phyloP scores from a whole-genome alignment of 2,888 invertebrate genomes.

The Eumacrocentrus americanus region DNA sequence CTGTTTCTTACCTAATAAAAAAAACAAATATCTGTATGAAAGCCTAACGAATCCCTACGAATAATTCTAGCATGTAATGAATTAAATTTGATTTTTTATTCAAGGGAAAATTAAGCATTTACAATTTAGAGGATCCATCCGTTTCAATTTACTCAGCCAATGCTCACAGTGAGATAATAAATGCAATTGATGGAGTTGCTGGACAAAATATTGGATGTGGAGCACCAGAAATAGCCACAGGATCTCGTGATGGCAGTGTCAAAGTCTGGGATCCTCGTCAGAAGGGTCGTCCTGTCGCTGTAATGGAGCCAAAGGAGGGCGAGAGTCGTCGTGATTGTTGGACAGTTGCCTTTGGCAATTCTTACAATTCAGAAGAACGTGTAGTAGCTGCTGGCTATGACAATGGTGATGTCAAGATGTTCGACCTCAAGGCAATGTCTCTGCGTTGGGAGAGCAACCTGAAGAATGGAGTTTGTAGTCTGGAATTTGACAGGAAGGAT shows the following conservation, averaged over 20 bases:
- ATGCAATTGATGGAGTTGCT: constrained; percentile 89
- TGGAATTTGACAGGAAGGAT: constrained; percentile 92
- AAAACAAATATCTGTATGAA: too few relatives aligned
- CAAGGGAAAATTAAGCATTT: constrained; percentile 66
- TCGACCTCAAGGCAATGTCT: constrained; percentile 83
- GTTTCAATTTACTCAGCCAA: constrained; percentile 79
- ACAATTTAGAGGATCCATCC: constrained; percentile 73
- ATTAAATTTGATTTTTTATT: constrained; percentile 37
- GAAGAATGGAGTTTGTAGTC: constrained; percentile 86
- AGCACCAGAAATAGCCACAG: constrained; percentile 94
- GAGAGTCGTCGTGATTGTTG: constrained; percentile 86
- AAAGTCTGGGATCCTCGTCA: constrained; percentile 97
- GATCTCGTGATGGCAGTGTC: constrained; percentile 91
- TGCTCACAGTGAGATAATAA: constrained; percentile 85
- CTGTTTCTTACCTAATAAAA: too few relatives aligned
- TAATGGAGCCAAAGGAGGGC: constrained; percentile 79
- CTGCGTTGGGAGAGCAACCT: constrained; percentile 90
- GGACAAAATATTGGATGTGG: constrained; percentile 81
- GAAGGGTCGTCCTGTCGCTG: constrained; percentile 85
- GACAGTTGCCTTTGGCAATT: constrained; percentile 91
- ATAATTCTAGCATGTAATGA: not conserved
- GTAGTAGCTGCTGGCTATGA: constrained; percentile 92
- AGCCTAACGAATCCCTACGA: too few relatives aligned
- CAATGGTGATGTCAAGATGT: constrained; percentile 94
- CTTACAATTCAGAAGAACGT: constrained; percentile 84